Evolutionary conservation across 1,140 invertebrate species (phyloP).

Genomic region (Akabosia matsudoensis): DNA sequence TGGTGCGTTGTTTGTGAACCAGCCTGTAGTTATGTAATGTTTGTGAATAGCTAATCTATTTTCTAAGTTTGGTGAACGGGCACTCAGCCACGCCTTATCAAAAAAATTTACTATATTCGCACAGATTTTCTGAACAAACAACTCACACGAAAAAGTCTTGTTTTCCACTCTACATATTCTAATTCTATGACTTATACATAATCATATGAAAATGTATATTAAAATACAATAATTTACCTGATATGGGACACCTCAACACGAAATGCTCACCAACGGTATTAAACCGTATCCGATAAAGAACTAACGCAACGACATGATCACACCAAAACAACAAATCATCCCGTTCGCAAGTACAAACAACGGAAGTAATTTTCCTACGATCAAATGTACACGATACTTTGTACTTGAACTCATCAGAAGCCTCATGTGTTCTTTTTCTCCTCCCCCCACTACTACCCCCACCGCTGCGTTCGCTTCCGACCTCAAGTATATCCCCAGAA

Average conservation of each 20-base stretch:
- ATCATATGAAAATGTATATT: not conserved
- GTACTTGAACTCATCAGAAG: not conserved
- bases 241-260: constrained; percentile 39
- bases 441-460: not conserved
- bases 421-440: not conserved
- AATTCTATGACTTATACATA: too few species aligned
- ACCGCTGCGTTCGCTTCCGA: not conserved
- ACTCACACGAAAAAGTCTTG: too few species aligned
- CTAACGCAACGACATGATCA: constrained; percentile 84
- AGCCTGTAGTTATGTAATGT: too few species aligned
- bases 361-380: constrained; percentile 84
- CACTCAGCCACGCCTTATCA: too few species aligned
- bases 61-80: too few species aligned
- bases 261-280: constrained; percentile 17
- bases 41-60: too few species aligned
- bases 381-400: not conserved
- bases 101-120: too few species aligned
- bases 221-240: constrained; percentile 29
- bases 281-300: constrained; percentile 77
- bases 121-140: too few species aligned
- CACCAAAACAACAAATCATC: constrained; percentile 77
- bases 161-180: too few species aligned
- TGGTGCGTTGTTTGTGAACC: too few species aligned
- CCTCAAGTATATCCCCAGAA: not conserved
- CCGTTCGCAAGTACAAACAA: constrained; percentile 83